phyloP scores from a whole-genome alignment of 2,113 vertebrate genomes.

The Diglossa brunneiventris region DNA sequence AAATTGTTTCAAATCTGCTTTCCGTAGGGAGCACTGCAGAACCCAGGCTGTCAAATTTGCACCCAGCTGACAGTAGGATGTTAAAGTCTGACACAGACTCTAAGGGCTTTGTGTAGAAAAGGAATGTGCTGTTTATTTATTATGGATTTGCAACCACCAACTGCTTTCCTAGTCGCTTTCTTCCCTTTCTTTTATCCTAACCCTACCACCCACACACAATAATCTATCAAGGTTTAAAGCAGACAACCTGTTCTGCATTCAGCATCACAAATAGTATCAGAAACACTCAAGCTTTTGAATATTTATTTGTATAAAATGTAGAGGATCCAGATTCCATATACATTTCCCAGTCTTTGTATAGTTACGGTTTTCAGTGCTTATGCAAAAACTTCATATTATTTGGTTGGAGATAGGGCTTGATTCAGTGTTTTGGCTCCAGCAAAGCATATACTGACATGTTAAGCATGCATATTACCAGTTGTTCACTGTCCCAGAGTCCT shows the following conservation, averaged over 20 bases:
- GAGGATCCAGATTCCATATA: background rate
- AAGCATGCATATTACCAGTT: slow-evolving; percentile 35
- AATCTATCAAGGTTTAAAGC: slow-evolving; percentile 27
- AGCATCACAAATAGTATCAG: background rate
- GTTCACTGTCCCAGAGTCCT: slow-evolving; percentile 21
- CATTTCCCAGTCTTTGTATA: background rate
- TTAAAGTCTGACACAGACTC: slow-evolving; percentile 21
- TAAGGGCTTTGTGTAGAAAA: slow-evolving; percentile 14
- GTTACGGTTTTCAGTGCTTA: background rate
- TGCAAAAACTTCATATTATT: slow-evolving; percentile 18
- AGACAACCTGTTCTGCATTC: slow-evolving; percentile 42
- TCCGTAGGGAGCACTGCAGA: background rate
- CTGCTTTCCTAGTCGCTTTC: slow-evolving; percentile 41
- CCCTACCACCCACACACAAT: slow-evolving; percentile 37
- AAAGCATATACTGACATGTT: background rate
- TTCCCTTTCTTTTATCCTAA: slow-evolving; percentile 47
- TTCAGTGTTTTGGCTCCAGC: slow-evolving; percentile 18
- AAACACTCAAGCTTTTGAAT: background rate
- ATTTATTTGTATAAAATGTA: slow-evolving; percentile 1
- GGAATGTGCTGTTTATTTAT: slow-evolving; percentile 62
- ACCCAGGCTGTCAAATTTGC: slow-evolving; percentile 11
- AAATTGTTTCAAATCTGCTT: background rate
- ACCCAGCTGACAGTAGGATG: slow-evolving; percentile 27
- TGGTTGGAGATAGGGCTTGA: background rate
- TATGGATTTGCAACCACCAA: slow-evolving; percentile 21